phyloP scores from a whole-genome alignment of 2,113 vertebrate genomes.

The western clawed frog (Xenopus tropicalis) region UCB_Xtro_10.0 CM004447.2:107941501-107942000 shows the following conservation, averaged over 20 bases:
- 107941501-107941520: too few species aligned
- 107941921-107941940: background rate
- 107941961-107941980: too few species aligned
- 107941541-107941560: background rate
- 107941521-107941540: too few species aligned
- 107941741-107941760: background rate
- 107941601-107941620: background rate
- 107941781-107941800: constrained; percentile 1
- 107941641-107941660: background rate
- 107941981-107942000: too few species aligned
- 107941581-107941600: background rate
- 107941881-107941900: background rate
- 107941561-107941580: background rate
- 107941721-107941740: background rate
- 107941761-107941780: constrained; percentile 22
- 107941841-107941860: constrained; percentile 23
- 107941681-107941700: constrained; percentile 1
- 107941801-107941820: background rate
- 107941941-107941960: too few species aligned
- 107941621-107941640: background rate
- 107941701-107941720: background rate
- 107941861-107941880: constrained; percentile 4
- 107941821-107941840: constrained; percentile 1
- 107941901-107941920: too few species aligned
- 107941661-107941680: background rate